Base-by-base conservation (phyloP, 64 coral and sea anemone species). In the Actinia tenebrosa region DNA sequence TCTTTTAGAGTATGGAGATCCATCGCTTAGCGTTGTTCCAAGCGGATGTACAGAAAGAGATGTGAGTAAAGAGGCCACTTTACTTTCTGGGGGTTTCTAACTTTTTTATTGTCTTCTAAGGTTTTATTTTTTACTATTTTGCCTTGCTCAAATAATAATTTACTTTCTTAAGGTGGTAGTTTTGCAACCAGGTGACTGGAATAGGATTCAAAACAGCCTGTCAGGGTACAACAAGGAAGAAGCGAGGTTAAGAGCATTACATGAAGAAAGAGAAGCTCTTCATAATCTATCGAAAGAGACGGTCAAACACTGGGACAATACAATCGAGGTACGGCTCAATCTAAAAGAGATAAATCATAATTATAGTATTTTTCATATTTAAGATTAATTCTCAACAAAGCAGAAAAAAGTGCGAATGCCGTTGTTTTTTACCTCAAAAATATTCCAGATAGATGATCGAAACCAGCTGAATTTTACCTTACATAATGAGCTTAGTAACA, bases 261-360 rank as follows among this genome's bases (percentile, higher is more conserved):
- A 46, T 20, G 86, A 99, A 55, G 91, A 99, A 77, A 95, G 91
- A 68, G 86, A 92, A 44, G 93, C 87, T 78, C 87, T 99, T 5
- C 97, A 92, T 26, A 85, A 92, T 56, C 45, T 95, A 19, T 99
- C 97, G 0, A 90, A 95, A 47, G 90, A 99, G 10, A 91, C 92
- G 22, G 93, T 99, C 3, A 92, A 93, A 86, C 90, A 99, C 82
- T 99, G 97, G 97, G 97, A 89, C 82, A 99, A 99, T 82, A 99
- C 97, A 6, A 99, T 99, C 60, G 93, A 99, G 91, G 97, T 99
- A 77, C 7, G 37, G 46, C 25, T 75, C 10, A 58, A 16, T 58
- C 56, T 14, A 58, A 58, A 6, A 6, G 2, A 8, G 2, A 8
- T 6, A 55, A 55, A 55, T 55, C 53, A 54, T 54, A 4, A 54